Percentiles rank a stretch among this genome's conserved stretches.
phyloP scores from a whole-genome alignment of 2,113 vertebrate genomes.

The Coryphaenoides rupestris region DNA sequence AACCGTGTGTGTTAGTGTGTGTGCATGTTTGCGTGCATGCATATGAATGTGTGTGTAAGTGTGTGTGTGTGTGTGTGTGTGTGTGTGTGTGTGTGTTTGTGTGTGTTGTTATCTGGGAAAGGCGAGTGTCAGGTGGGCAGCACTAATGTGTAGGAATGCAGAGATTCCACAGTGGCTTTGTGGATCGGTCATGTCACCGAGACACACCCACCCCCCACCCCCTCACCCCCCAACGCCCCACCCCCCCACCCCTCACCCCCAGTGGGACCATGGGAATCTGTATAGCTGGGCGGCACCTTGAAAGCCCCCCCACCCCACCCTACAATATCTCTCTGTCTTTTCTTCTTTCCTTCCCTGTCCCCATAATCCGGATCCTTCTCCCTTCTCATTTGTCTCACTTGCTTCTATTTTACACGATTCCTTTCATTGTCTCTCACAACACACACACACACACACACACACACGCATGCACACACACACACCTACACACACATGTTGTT shows the following conservation, averaged over 20 bases:
- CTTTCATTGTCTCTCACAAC: not conserved
- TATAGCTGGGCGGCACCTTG: slow-evolving; percentile 51
- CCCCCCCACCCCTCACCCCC: slow-evolving; percentile 30
- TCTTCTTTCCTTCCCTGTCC: not conserved
- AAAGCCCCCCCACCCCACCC: slow-evolving; percentile 35
- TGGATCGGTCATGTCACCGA: slow-evolving; percentile 62
- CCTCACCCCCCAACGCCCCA: slow-evolving; percentile 26
- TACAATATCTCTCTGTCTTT: not conserved
- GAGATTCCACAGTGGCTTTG: slow-evolving; percentile 74
- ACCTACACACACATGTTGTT: no score
- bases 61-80: slow-evolving; percentile 9
- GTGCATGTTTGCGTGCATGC: not conserved
- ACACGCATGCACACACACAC: no score
- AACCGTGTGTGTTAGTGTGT: slow-evolving; percentile 15
- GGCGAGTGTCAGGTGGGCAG: slow-evolving; percentile 66
- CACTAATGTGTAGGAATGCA: slow-evolving; percentile 75
- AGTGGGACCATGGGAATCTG: slow-evolving; percentile 65
- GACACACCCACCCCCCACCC: slow-evolving; percentile 31
- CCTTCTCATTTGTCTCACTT: slow-evolving; percentile 3
- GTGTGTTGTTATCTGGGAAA: slow-evolving; percentile 56
- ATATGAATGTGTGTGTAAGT: slow-evolving; percentile 13
- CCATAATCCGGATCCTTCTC: not conserved
- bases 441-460: no score
- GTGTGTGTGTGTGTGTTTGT: slow-evolving; percentile 29
- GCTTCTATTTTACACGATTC: not conserved